Conservation (phyloP, 2,888 invertebrate species). For the Trimorus sp. region DNA sequence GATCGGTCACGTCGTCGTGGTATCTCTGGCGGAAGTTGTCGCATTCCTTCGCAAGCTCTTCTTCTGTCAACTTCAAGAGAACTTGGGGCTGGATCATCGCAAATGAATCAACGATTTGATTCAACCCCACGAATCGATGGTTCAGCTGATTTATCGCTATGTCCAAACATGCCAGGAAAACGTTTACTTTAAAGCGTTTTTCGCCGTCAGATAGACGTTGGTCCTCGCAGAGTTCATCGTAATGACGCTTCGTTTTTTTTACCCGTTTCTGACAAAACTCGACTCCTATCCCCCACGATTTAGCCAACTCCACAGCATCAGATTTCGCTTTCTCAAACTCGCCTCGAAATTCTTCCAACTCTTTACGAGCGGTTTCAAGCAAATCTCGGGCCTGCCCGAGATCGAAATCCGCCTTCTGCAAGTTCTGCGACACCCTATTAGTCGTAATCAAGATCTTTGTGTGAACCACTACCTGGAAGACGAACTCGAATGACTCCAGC, state of each 20-base stretch:
- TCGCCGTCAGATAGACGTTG: conserved; percentile 28
- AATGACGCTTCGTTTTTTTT: conserved; percentile 7
- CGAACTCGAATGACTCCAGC: conserved; percentile 45
- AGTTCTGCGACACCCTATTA: conserved; percentile 35
- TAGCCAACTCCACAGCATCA: conserved; percentile 30
- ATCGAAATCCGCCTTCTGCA: conserved; percentile 41
- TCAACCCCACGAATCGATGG: conserved; percentile 30
- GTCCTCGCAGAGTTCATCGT: conserved; percentile 13
- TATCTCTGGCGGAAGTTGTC: conserved; percentile 31
- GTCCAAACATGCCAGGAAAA: conserved; percentile 34
- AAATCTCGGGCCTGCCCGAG: conserved; percentile 42
- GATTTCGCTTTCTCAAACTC: conserved; percentile 34
- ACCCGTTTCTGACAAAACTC: conserved; percentile 36
- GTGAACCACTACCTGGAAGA: conserved; percentile 46
- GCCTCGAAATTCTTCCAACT: conserved; percentile 32
- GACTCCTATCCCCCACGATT: conserved; percentile 33
- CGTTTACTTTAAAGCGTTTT: conserved; percentile 30
- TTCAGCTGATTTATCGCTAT: conserved; percentile 33
- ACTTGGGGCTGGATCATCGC: conserved; percentile 31
- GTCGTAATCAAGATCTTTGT: conserved; percentile 36
- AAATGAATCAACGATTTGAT: conserved; percentile 30
- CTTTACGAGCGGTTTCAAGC: conserved; percentile 33
- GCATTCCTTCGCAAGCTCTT: conserved; percentile 18
- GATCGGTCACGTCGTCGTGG: conserved; percentile 24
- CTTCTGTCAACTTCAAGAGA: conserved; percentile 19